Percentiles rank a stretch among this genome's conserved stretches.
Evolutionary conservation across 2,797 vertebrate species (phyloP).

Genomic region (Naso thynnoides): DNA sequence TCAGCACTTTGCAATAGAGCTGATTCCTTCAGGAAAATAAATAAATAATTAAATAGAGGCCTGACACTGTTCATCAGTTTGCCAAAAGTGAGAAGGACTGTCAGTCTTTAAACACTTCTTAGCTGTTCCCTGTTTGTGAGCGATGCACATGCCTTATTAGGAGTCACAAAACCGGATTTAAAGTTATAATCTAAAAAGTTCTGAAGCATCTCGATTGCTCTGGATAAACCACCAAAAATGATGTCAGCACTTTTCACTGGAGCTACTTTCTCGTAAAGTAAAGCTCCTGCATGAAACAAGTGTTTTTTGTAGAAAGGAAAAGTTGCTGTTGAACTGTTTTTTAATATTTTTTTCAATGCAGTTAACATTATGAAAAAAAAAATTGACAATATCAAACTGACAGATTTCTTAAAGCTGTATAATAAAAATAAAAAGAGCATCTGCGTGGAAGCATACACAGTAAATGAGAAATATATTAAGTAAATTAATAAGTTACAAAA

Average conservation of each 20-base stretch:
- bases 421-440: neutral
- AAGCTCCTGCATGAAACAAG: neutral
- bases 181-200: neutral
- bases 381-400: neutral
- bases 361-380: neutral
- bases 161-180: neutral
- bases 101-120: neutral
- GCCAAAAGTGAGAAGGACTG: constrained; percentile 44
- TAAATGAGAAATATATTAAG: too few relatives aligned
- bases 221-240: neutral
- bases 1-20: constrained; percentile 76
- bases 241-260: neutral
- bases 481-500: neutral
- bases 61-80: constrained; percentile 32
- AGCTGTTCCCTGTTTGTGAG: neutral
- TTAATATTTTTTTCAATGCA: neutral
- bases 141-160: neutral
- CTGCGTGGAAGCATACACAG: too few relatives aligned
- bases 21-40: constrained; percentile 52
- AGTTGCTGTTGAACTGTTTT: neutral
- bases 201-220: neutral
- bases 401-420: neutral
- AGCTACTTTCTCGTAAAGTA: neutral
- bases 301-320: neutral
- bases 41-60: constrained; percentile 29